These are phyloP conservation scores for Nesometra sesokonis DNA, from an alignment of 35 echinoderm and acorn worm genomes.

Conservation along the genomic window DNA sequence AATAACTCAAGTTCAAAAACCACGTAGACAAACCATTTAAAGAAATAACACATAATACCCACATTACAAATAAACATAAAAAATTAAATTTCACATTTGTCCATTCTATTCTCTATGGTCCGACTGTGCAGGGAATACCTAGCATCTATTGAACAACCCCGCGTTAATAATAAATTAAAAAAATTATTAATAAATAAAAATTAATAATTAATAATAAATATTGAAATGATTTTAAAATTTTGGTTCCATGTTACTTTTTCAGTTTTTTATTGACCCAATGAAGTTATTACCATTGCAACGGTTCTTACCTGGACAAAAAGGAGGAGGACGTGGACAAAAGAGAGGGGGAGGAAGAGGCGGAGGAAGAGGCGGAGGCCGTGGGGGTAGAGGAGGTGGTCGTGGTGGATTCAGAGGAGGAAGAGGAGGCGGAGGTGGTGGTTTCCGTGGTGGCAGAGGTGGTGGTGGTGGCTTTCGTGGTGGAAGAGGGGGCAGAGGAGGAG, in stretches of 20 bases:
- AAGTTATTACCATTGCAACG: slow-evolving; percentile 80
- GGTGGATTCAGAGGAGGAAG: not conserved
- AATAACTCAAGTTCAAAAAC: no score
- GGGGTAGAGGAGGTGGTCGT: slow-evolving; percentile 12
- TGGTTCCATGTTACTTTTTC: no score
- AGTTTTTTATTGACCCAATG: slow-evolving; percentile 84
- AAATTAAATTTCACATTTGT: no score
- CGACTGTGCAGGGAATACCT: no score
- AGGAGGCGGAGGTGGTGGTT: not conserved
- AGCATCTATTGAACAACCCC: not conserved
- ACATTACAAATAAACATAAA: no score
- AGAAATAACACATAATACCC: no score
- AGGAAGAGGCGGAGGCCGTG: slow-evolving; percentile 36
- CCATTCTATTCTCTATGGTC: no score
- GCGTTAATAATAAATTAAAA: not conserved
- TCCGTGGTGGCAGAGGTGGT: slow-evolving; percentile 6
- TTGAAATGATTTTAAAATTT: not conserved
- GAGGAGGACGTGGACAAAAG: slow-evolving; percentile 27
- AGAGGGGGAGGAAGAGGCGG: slow-evolving; percentile 36
- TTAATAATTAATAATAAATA: not conserved
- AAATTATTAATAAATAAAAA: not conserved
- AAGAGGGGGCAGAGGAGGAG: slow-evolving; percentile 15
- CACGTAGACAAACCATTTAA: no score
- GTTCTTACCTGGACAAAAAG: slow-evolving; percentile 59
- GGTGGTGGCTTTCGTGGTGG: slow-evolving; percentile 32